Base-by-base conservation (phyloP, 2,113 vertebrate genomes). In the Chamaetylas fuelleborni region DNA sequence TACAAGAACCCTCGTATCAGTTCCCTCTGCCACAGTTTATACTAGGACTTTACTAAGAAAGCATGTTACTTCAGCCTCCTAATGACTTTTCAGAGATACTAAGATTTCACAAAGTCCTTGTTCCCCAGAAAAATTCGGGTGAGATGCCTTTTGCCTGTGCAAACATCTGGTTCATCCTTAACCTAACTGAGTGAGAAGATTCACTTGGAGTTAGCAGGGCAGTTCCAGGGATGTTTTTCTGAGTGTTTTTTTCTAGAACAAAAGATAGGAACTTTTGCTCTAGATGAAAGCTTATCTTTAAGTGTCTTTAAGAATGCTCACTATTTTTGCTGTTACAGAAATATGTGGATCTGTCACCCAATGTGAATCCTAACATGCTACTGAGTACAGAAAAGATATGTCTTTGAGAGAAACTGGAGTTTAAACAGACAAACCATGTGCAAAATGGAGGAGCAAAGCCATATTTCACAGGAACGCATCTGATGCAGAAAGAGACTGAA, bases 1-100 rank as follows among this genome's bases (percentile, higher is more conserved):
- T 93, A 90, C 86, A 94, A 88, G 62, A 88, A 20, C 29, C 25
- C 24, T 88, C 18, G 0, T 92, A 86, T 92, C 85, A 91, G 56
- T 80, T 93, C 34, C 34, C 24, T 76, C 78, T 93, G 50, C 34
- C 38, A 88, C 56, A 95, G 88, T 88, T 93, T 92, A 88, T 83
- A 54, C 23, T 69, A 66, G 43, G 77, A 79, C n/a, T 91, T 92
- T 79, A 45, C 45, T 91, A 81, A 47, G 62, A 79, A 77, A 88
- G 40, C 31, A 74, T 51, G 40, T 31, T 92, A 8, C 62, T 87
- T 76, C 45, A 94, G 43, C 34, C 28, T 88, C 25, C 38, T 88
- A 62, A 87, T 60, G 74, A 86, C 70, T 95, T 93, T 95, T 67
- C 54, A 47, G 56, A 84, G 33, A 56, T 43, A 77, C 5, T 48